Evolutionary conservation across 2,113 vertebrate species (phyloP), one percentile per base, ranked within the genome.

Genomic region (Sinocyclocheilus anophthalmus): DNA sequence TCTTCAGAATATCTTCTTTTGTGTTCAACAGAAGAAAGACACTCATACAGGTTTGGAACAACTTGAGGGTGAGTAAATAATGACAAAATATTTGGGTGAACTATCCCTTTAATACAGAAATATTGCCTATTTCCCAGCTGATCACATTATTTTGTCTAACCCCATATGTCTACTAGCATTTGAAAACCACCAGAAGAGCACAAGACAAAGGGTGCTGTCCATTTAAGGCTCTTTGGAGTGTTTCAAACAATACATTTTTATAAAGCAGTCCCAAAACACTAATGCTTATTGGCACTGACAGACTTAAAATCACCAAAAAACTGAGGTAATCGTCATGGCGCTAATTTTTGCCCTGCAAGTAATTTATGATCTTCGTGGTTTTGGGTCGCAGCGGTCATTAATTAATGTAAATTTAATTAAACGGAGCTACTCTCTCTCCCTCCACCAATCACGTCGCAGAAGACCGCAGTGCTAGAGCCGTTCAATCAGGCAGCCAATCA

Each of bases 371-470:
- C 73, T 86, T 82, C 50, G 20, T 22, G 14, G 87, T 61, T 84
- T 75, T 73, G 77, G 76, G 57, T 81, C 24, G 14, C 75, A 69
- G 45, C 63, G 76, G 69, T 37, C 57, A 84, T 84, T 81, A 81
- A 88, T 88, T 86, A 81, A 76, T 87, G 48, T 84, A 37, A 76
- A 30, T 81, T 48, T 42, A 84, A 81, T 80, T 76, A 81, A 86
- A 84, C 12, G 11, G 77, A 73, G 65, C 81, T n/a, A 7, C 61
- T 37, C 76, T 42, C 63, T 83, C 59, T 50, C 76, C 14, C 30
- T 77, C 24, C 53, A 59, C 57, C 77, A 84, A 84, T 88, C 84
- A 59, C 48, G 22, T 61, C 16, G 14, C 18, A 61, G 79, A 45
- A 26, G 70, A 65, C 67, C 59, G 5, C 73, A 84, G 75, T 39